Percentiles rank a stretch among this genome's conserved stretches.
Conservation (phyloP, 2,888 invertebrate species). For the Sarcophaga carnaria region DNA sequence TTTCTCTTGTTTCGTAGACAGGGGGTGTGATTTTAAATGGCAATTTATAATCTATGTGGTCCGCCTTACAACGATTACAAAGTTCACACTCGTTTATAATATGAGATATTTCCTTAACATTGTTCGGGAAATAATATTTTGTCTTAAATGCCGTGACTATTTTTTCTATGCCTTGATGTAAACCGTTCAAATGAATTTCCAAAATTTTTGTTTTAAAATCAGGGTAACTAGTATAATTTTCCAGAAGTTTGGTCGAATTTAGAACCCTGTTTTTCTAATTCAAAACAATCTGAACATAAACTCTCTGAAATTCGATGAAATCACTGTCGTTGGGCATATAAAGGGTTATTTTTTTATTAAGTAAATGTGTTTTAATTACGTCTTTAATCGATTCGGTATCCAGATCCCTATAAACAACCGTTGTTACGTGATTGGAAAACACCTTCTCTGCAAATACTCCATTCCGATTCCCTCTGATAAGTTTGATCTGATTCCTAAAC, state of each 20-base stretch:
- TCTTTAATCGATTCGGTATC: neutral
- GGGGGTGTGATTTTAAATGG: constrained; percentile 11
- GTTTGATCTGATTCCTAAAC: no score
- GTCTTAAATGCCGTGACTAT: neutral
- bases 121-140: neutral
- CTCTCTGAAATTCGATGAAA: neutral
- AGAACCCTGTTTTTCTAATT: constrained; percentile 51
- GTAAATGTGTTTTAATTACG: constrained; percentile 2
- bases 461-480: neutral
- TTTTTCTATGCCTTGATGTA: neutral
- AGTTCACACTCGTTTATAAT: constrained; percentile 11
- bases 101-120: constrained; percentile 1
- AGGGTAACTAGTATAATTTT: neutral
- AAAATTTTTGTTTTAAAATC: constrained; percentile 18
- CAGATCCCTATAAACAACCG: neutral
- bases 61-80: constrained; percentile 19
- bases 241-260: constrained; percentile 32
- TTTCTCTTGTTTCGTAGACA: neutral
- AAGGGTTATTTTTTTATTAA: neutral
- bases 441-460: neutral
- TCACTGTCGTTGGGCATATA: no score
- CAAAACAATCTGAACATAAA: constrained; percentile 70
- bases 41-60: constrained; percentile 23
- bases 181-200: constrained; percentile 2
- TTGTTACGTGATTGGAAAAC: neutral